Evolutionary conservation across 2,888 invertebrate species (phyloP), one percentile per base, ranked within the genome.

Genomic region (Seira sanloemensis): DNA sequence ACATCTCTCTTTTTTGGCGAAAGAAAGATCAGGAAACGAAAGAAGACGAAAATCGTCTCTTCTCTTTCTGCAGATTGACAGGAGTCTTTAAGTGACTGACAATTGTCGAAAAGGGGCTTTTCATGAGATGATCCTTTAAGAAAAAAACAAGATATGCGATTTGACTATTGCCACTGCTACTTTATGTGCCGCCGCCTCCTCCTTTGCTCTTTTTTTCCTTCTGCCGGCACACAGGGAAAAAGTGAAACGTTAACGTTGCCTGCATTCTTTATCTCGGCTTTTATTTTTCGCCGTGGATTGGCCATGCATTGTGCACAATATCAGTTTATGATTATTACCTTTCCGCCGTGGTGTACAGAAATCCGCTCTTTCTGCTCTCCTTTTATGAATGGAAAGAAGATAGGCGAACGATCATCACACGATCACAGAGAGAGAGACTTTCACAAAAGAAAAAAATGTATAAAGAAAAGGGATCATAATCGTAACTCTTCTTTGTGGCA

Each of bases 251-350:
- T 27, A 26, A 7, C 46, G 9, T 71, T 58, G 27, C 26, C 16
- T 58, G 24, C 68, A 16, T 19, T 37, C 46, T 46, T 46, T 67
- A 16, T 62, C 62, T 50, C 19, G 1, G 12, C n/a, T 46, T 50
- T 50, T 72, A 9, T 72, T 54, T 19, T 16, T 23, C 27, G 23
- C 16, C 23, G 9, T 74, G 62, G 25, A 16, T 74, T 67, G 76
- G 23, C 25, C 16, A 16, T 74, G 62, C 74, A 16, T 74, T 67
- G 76, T 67, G 66, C 67, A 82, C 77, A 82, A 82, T 82, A 77
- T 82, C 82, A 77, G 71, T 82, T 82, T 82, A 82, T 82, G 82
- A 82, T 82, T 82, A 82, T 82, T 82, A 82, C 82, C 82, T 82
- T 76, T 72, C 82, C 82, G 76, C 54, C 69, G 18, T 24, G 12